These are phyloP conservation scores for Noctua pronuba DNA, from an alignment of 2,888 invertebrate species.

Conservation along the genomic window DNA sequence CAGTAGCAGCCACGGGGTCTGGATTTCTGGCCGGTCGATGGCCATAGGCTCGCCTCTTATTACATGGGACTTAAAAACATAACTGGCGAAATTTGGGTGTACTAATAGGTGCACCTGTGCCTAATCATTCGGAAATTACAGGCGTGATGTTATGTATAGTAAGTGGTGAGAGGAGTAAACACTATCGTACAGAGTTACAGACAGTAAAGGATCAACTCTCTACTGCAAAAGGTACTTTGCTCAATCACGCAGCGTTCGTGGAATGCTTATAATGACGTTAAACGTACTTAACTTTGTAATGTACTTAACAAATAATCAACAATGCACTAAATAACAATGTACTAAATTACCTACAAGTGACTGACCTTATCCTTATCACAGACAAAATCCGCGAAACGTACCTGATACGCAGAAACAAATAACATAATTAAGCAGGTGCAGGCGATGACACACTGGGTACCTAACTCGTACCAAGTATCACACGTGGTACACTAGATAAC, in stretches of 20 bases:
- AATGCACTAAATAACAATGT: conserved; percentile 23
- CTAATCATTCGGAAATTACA: no score
- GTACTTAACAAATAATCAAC: conserved; percentile 14
- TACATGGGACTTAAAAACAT: no score
- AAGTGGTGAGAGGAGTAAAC: not conserved
- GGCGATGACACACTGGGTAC: conserved; percentile 44
- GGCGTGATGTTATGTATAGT: not conserved
- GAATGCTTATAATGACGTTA: not conserved
- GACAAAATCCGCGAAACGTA: conserved; percentile 21
- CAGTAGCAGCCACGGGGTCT: no score
- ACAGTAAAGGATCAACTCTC: not conserved
- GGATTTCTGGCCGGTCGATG: no score
- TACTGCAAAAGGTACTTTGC: no score
- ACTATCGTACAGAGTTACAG: no score
- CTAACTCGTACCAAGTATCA: conserved; percentile 40
- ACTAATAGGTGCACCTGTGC: no score
- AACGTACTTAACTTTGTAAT: not conserved
- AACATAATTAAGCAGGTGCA: conserved; percentile 46
- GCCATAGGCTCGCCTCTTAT: no score
- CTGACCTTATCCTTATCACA: conserved; percentile 37
- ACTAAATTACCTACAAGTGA: conserved; percentile 31
- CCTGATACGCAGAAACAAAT: conserved; percentile 42
- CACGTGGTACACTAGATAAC: conserved; percentile 47
- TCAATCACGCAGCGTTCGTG: not conserved
- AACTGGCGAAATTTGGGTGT: no score